These are phyloP conservation scores for Malthinus seriepunctatus DNA, from an alignment of 2,888 invertebrate genomes.

Conservation along the genomic window DNA sequence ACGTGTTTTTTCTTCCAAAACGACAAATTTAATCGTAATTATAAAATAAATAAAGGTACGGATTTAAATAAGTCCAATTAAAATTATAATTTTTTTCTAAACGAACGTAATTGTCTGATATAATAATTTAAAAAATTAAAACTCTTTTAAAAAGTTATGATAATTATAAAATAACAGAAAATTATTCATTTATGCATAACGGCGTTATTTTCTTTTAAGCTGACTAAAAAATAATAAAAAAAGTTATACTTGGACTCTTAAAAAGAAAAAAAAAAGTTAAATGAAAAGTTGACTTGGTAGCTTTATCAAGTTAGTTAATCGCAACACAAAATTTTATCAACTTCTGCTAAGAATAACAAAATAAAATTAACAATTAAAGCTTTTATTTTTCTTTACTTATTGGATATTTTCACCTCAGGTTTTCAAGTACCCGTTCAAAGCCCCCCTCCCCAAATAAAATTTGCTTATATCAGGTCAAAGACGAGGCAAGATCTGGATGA, in stretches of 20 bases:
- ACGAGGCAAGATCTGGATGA: too few species aligned
- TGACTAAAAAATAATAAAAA: background rate
- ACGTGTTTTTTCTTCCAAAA: too few species aligned
- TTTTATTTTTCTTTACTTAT: too few species aligned
- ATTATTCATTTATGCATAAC: slow-evolving; percentile 6
- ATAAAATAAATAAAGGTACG: too few species aligned
- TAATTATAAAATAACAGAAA: background rate
- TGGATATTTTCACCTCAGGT: too few species aligned
- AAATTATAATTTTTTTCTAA: too few species aligned
- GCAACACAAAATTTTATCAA: slow-evolving; percentile 5
- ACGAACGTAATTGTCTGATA: too few species aligned
- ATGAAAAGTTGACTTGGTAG: slow-evolving; percentile 6
- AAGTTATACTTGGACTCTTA: background rate
- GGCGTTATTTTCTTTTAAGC: background rate
- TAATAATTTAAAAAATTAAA: background rate
- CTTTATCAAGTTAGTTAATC: slow-evolving; percentile 7
- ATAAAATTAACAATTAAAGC: slow-evolving; percentile 1
- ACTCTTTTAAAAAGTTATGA: background rate
- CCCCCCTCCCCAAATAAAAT: too few species aligned
- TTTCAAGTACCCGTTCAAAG: too few species aligned
- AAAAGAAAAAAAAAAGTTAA: slow-evolving; percentile 6
- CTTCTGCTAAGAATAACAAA: slow-evolving; percentile 7
- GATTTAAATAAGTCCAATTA: too few species aligned
- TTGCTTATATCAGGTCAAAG: too few species aligned
- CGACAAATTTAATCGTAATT: too few species aligned